Evolutionary conservation across 2,797 vertebrate genomes (phyloP).

Genomic region (Alcedo quadribrachys): DNA sequence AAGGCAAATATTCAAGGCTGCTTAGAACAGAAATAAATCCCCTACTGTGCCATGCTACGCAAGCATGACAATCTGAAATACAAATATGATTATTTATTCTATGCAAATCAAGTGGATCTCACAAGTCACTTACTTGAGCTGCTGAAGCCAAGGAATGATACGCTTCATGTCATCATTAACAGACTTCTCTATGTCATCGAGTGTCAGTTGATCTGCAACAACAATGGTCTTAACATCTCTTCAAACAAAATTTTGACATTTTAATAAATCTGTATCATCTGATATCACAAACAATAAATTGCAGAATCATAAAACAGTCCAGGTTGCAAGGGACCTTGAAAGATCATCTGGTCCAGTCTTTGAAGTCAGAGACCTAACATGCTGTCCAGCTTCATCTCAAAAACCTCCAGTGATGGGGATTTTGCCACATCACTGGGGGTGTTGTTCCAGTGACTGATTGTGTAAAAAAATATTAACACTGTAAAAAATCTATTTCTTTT

Average conservation of each 20-base stretch:
- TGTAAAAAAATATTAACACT: neutral
- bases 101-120: slow-evolving; percentile 14
- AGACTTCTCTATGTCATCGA: slow-evolving; percentile 96
- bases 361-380: neutral
- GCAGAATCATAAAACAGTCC: neutral
- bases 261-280: neutral
- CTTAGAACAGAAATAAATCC: neutral
- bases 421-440: neutral
- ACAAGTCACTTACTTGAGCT: slow-evolving; percentile 88
- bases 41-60: neutral
- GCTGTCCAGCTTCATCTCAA: neutral
- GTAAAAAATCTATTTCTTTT: neutral
- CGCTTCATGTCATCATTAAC: slow-evolving; percentile 98
- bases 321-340: neutral
- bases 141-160: slow-evolving; percentile 93
- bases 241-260: neutral
- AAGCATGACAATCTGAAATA: neutral
- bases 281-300: neutral
- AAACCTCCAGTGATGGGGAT: neutral
- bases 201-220: slow-evolving; percentile 88
- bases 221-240: neutral
- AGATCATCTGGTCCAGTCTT: neutral
- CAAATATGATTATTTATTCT: neutral
- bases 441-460: neutral
- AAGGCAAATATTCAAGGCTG: neutral